Evolutionary conservation across 2,113 vertebrate genomes (phyloP).

Genomic region (Empidonax traillii): DNA sequence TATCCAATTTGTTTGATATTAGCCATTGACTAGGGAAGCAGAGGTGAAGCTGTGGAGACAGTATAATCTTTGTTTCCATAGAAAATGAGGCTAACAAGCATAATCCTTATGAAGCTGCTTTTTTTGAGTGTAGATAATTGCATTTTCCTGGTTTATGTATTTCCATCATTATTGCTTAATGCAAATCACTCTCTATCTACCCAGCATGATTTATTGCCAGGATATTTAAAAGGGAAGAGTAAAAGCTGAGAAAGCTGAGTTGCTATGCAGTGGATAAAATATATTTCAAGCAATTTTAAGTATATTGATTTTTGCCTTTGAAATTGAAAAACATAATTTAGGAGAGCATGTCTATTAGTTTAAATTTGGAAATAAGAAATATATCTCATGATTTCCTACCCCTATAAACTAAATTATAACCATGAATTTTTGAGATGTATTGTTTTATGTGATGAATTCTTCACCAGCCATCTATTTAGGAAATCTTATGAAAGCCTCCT

Average conservation of each 20-base stretch:
- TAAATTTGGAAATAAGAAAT: constrained; percentile 14
- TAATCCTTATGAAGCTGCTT: background rate
- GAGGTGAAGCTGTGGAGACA: background rate
- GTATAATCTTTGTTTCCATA: background rate
- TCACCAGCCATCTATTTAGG: background rate
- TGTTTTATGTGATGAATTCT: background rate
- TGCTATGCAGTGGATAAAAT: background rate
- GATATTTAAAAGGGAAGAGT: background rate
- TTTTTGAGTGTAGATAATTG: background rate
- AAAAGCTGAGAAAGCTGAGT: background rate
- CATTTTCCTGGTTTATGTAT: background rate
- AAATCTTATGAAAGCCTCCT: background rate
- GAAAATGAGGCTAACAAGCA: background rate
- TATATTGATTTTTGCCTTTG: background rate
- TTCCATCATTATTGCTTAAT: background rate
- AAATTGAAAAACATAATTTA: background rate
- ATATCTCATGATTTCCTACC: background rate
- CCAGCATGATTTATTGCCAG: background rate
- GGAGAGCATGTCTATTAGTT: background rate
- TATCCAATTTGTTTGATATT: background rate
- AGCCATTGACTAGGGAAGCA: background rate
- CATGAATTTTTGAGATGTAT: background rate
- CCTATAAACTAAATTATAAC: constrained; percentile 11
- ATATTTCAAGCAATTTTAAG: background rate
- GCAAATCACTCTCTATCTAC: background rate